A percentile compares a stretch with the other conserved stretches of the same genome.
Evolutionary conservation across 2,888 invertebrate species (phyloP).

Genomic region (Liodrosophila aerea): DNA sequence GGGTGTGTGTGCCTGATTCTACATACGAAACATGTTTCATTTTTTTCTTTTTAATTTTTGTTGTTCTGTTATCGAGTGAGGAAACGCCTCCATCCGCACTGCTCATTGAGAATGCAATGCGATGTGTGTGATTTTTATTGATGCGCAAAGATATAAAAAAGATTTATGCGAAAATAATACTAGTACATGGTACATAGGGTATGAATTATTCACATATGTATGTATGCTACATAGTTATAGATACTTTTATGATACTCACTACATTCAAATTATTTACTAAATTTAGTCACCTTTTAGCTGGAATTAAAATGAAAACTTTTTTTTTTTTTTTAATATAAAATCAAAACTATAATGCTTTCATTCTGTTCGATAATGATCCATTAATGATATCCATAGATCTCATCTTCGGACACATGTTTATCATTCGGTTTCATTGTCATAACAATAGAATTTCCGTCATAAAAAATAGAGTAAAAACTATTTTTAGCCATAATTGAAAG

Average conservation of each 20-base stretch:
- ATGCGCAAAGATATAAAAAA: conserved; percentile 49
- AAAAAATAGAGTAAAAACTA: conserved; percentile 9
- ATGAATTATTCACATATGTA: not conserved
- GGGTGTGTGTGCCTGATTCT: conserved; percentile 42
- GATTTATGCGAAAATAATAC: conserved; percentile 51
- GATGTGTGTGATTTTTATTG: conserved; percentile 65
- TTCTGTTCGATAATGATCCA: too few species aligned
- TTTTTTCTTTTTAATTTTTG: not conserved
- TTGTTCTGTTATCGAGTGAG: conserved; percentile 43
- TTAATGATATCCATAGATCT: too few species aligned
- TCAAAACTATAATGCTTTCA: too few species aligned
- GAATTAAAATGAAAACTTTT: too few species aligned
- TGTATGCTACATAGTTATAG: not conserved
- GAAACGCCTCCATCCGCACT: conserved; percentile 56
- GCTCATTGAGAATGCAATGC: conserved; percentile 68
- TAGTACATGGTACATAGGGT: not conserved
- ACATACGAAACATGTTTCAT: conserved; percentile 60
- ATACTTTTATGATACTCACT: not conserved
- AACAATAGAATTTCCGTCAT: not conserved
- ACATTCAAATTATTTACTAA: too few species aligned
- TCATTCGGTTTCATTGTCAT: not conserved
- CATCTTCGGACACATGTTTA: too few species aligned
- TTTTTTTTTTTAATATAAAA: too few species aligned
- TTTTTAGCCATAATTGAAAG: conserved; percentile 12
- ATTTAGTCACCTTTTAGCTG: too few species aligned